Base-by-base conservation (phyloP, 2,888 invertebrate species). In the Aproaerema taeniolella region DNA sequence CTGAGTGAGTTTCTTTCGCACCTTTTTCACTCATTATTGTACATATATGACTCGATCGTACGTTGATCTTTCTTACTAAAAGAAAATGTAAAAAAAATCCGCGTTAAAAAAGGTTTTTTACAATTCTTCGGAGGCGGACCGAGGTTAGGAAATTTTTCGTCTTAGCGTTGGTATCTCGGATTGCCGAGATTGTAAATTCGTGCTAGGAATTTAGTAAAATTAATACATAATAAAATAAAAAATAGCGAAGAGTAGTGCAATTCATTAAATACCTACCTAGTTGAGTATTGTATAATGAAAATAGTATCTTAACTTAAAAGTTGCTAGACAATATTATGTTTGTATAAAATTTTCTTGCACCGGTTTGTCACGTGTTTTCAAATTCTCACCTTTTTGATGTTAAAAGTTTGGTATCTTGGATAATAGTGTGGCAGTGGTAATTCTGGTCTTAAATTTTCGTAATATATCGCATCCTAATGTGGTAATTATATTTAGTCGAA, bases 241-340 rank as follows among this genome's bases (percentile, higher is more conserved):
- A 55, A 78, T 80, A 81, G 81, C 72, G 62, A 69, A 73, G 67
- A 72, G 82, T 85, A 85, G 83, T 66, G 75, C 79, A 82, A 83
- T 83, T 85, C 71, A 79, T 77, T 68, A 67, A 55, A 59, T 67
- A 72, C 64, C 61, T 68, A 78, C 68, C 75, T 85, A 83, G 83
- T 76, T 80, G 75, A 79, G 69, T 79, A 78, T 58, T 64, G 57
- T 64, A 71, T 69, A 72, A 71, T 72, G 55, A 58, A 59, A 62
- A 70, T 74, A 73, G 75, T 77, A 79, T 69, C 74, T 77, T 72
- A 65, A 65, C 66, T 65, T 74, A 72, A 76, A 77, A 64, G 69
- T 78, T 75, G 79, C 80, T 81, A 80, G 82, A 76, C 75, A 79
- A 80, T 82, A 76, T 78, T 68, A 62, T 71, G 68, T 75, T 81